Conservation (phyloP, 2,888 invertebrate genomes). For the Lottia gigantea region DNA sequence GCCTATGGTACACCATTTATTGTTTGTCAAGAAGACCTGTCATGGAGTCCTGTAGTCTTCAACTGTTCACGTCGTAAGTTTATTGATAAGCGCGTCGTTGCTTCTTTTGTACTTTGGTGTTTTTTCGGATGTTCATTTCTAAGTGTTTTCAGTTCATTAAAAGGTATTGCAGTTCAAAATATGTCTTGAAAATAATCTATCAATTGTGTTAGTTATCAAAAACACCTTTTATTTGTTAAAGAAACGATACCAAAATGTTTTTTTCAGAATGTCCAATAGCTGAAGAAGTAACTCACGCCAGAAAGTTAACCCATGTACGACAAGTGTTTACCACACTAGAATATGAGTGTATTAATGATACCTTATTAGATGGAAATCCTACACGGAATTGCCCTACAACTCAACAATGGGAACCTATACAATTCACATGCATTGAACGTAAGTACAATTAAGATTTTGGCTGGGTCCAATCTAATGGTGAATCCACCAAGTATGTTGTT, state of each 20-base stretch:
- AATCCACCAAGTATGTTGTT: neutral
- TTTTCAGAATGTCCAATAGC: neutral
- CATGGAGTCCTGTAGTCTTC: neutral
- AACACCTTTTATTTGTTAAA: too few species aligned
- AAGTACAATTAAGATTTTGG: neutral
- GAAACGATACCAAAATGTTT: neutral
- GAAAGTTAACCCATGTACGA: neutral
- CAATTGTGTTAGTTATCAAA: too few species aligned
- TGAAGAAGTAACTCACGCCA: neutral
- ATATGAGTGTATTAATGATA: conserved; percentile 4
- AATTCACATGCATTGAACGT: neutral
- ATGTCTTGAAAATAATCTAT: too few species aligned
- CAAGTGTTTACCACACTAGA: neutral
- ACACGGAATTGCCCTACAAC: neutral
- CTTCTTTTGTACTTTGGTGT: too few species aligned
- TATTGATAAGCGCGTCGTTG: neutral
- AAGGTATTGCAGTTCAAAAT: too few species aligned
- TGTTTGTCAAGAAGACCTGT: neutral
- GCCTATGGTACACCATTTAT: neutral
- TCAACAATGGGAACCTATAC: neutral
- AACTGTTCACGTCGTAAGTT: neutral
- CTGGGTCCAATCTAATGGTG: too few species aligned
- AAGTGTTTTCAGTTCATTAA: too few species aligned
- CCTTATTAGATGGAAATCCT: neutral
- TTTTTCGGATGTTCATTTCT: too few species aligned